phyloP scores from a whole-genome alignment of 2,113 vertebrate species.

The Centropus unirufus region DNA sequence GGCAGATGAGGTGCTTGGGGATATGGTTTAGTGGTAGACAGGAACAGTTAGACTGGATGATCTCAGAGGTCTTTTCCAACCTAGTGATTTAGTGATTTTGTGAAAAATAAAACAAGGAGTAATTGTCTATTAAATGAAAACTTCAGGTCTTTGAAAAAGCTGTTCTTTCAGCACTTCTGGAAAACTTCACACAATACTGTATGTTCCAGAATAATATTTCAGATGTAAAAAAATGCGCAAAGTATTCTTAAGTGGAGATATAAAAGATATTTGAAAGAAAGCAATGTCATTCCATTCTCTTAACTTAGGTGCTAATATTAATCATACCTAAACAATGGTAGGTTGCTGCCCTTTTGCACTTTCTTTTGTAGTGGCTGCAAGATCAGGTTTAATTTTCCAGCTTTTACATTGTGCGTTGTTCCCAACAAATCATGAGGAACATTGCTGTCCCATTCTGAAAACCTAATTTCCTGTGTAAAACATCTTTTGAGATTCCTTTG shows the following conservation, averaged over 20 bases:
- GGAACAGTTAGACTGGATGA: too few relatives aligned
- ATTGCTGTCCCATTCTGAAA: neutral
- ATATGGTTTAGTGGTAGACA: too few relatives aligned
- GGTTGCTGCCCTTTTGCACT: neutral
- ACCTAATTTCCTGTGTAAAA: neutral
- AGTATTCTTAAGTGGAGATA: neutral
- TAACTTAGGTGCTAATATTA: neutral
- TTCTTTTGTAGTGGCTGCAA: neutral
- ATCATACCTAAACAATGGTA: neutral
- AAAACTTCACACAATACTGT: neutral
- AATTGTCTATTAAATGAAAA: neutral
- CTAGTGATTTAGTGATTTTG: too few relatives aligned
- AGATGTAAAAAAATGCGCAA: neutral
- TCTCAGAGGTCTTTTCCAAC: neutral
- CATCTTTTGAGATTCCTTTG: neutral
- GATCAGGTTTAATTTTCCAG: neutral
- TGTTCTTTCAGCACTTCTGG: neutral
- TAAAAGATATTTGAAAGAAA: neutral
- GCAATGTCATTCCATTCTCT: neutral
- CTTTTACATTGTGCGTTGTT: neutral
- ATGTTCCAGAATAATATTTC: neutral
- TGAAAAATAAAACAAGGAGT: neutral
- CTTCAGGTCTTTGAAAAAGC: neutral
- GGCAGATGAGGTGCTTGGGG: too few relatives aligned
- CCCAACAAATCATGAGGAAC: neutral